Evolutionary conservation across 2,888 invertebrate species (phyloP).

Genomic region (Drosophila parthenogenetica): DNA sequence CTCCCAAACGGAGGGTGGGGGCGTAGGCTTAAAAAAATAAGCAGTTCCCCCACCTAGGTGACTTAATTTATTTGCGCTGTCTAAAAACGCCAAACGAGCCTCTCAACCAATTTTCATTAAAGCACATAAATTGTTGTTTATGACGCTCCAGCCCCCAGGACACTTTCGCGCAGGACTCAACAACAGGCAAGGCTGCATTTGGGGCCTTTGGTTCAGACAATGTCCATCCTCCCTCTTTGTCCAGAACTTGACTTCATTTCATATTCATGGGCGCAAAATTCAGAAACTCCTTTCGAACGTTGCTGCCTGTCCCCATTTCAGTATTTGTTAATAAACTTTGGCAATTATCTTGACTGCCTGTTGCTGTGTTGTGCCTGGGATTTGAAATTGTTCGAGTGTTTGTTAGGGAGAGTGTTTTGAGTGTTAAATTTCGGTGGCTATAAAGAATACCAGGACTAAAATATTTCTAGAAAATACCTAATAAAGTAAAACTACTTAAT

Average conservation of each 20-base stretch:
- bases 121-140: conserved; percentile 78
- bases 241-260: conserved; percentile 60
- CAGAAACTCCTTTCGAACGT: conserved; percentile 40
- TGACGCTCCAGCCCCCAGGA: conserved; percentile 44
- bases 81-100: conserved; percentile 61
- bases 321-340: conserved; percentile 75
- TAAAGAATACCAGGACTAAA: conserved; percentile 12
- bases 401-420: background rate
- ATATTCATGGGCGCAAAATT: conserved; percentile 70
- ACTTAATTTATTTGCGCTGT: conserved; percentile 71
- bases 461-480: no score
- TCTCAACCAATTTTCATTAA: conserved; percentile 77
- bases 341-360: conserved; percentile 75
- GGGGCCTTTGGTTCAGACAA: conserved; percentile 19
- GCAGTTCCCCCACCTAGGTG: conserved; percentile 20
- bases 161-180: conserved; percentile 24
- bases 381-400: conserved; percentile 14
- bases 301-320: conserved; percentile 21
- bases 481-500: background rate
- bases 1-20: background rate
- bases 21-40: background rate
- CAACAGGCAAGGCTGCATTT: background rate
- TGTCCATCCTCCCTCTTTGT: conserved; percentile 9
- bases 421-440: conserved; percentile 15
- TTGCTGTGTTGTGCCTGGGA: conserved; percentile 57